A percentile compares a stretch with the other conserved stretches of the same genome.
Evolutionary conservation across 1,140 invertebrate species (phyloP).

Genomic region (Brachionus manjavacas): DNA sequence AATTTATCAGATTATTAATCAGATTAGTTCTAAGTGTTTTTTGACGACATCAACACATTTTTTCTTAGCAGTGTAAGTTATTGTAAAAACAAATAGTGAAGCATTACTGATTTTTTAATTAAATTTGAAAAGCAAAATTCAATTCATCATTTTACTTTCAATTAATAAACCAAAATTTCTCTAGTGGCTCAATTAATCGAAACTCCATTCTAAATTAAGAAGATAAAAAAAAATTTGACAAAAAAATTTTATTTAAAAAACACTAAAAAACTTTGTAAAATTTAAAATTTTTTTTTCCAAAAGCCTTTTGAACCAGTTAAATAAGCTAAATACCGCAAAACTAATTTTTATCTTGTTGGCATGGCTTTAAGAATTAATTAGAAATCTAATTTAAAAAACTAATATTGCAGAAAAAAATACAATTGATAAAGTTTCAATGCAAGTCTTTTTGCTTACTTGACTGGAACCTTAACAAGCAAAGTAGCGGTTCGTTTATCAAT

Average conservation of each 20-base stretch:
- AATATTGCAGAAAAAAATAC: background rate
- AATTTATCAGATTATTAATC: too few species aligned
- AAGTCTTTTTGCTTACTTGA: background rate
- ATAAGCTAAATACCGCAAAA: background rate
- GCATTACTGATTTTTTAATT: too few species aligned
- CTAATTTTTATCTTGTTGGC: background rate
- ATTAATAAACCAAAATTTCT: too few species aligned
- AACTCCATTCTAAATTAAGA: background rate
- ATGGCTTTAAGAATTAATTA: background rate
- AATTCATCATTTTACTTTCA: too few species aligned
- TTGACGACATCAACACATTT: too few species aligned
- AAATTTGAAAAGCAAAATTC: too few species aligned
- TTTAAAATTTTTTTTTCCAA: background rate
- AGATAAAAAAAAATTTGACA: background rate
- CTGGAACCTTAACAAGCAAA: slow-evolving; percentile 27
- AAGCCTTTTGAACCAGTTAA: background rate
- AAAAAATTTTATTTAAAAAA: background rate
- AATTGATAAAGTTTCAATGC: background rate
- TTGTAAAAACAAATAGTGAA: too few species aligned
- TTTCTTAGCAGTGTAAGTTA: too few species aligned
- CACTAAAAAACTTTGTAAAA: background rate
- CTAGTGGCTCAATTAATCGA: too few species aligned
- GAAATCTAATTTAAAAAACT: background rate
- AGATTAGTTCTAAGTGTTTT: too few species aligned
- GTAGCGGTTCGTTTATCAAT: background rate